Conservation (phyloP, 2,113 vertebrate genomes). For the Bubalus kerabau region DNA sequence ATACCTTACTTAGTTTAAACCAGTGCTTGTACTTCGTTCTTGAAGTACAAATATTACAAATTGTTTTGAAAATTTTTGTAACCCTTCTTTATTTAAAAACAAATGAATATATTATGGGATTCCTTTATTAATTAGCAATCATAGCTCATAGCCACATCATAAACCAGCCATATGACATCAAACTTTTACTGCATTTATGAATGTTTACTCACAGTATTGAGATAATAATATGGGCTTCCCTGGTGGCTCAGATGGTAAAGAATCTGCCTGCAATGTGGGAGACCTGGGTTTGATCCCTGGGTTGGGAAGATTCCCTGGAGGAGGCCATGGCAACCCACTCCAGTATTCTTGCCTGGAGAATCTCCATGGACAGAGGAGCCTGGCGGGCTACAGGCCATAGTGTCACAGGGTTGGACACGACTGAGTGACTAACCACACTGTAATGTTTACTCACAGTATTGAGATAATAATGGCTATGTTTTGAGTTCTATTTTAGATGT, state of each 20-base stretch:
- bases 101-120: background rate
- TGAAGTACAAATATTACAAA: background rate
- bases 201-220: background rate
- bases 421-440: background rate
- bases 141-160: background rate
- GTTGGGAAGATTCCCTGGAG: background rate
- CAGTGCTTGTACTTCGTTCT: background rate
- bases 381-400: background rate
- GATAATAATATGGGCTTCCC: background rate
- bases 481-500: slow-evolving; percentile 4
- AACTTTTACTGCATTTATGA: background rate
- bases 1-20: background rate
- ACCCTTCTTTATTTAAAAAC: slow-evolving; percentile 10
- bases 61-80: background rate
- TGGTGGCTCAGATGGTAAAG: background rate
- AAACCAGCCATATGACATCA: background rate
- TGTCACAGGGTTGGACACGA: background rate
- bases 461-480: background rate
- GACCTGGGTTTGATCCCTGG: background rate
- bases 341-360: background rate
- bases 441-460: background rate
- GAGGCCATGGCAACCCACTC: background rate
- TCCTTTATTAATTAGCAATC: background rate
- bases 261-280: background rate
- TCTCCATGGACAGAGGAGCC: background rate